Conservation (phyloP, 2,113 vertebrate genomes). For the Eurypyga helias region DNA sequence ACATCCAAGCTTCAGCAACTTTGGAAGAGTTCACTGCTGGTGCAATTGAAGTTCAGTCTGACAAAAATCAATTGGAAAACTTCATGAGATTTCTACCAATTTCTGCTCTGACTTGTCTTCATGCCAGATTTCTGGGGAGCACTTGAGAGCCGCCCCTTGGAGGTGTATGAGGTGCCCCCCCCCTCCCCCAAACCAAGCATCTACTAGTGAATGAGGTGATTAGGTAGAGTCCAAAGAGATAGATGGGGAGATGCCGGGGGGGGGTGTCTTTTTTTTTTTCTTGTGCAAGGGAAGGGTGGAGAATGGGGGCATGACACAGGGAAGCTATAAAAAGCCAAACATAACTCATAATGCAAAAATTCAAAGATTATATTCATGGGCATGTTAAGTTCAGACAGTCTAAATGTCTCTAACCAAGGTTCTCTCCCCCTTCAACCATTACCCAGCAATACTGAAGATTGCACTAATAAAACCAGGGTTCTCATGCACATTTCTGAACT, state of each 20-base stretch:
- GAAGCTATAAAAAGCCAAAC: neutral
- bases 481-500: neutral
- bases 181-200: neutral
- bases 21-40: neutral
- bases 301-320: too few relatives aligned
- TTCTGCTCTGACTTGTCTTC: neutral
- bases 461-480: neutral
- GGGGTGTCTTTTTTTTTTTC: fast-evolving
- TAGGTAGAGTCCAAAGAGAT: neutral
- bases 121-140: neutral
- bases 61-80: neutral
- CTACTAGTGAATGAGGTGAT: neutral
- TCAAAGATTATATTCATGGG: neutral
- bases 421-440: neutral
- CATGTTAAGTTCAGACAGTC: neutral
- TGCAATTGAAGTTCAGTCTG: neutral
- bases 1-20: neutral
- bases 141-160: neutral
- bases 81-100: neutral
- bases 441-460: neutral
- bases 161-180: neutral
- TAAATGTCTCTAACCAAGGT: neutral
- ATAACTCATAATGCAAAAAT: neutral
- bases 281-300: too few relatives aligned
- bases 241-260: too few relatives aligned